Base-by-base conservation (phyloP, 2,888 invertebrate species). In the Unio delphinus region DNA sequence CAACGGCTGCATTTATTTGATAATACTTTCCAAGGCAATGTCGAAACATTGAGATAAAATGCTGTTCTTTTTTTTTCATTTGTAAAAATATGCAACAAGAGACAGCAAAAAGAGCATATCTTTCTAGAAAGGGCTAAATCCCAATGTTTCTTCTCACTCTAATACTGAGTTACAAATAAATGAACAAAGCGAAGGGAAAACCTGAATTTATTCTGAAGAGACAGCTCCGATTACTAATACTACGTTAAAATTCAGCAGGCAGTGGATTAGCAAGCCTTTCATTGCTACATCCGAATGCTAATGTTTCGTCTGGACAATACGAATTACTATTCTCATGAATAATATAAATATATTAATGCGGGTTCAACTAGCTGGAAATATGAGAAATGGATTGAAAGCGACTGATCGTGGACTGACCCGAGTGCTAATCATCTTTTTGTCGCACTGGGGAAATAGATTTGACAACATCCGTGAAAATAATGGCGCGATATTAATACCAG, bases 161-260 rank as follows among this genome's bases (percentile, higher is more conserved):
- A 45, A 45, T 45, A 45, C 45, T 45, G 45, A 45, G 45, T 77
- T 76, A 77, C 72, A 81, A 74, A 80, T 73, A 77, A 79, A 72
- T 78, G 78, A 63, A 73, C 66, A 69, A 78, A 75, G 65, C 69
- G 62, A 74, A 72, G 68, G 68, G 75, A 76, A 76, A 75, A 70
- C 78, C 75, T 81, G 81, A 76, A 80, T 81, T 81, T 81, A 81
- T 81, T 81, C 72, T 70, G 67, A 57, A 80, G 72, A 73, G 65
- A 65, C 70, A 67, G 74, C 75, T 81, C 80, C 62, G 76, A 79
- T 81, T 81, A 80, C 81, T 76, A 80, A 80, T 80, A 75, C 75
- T 73, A 76, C 72, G 81, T 81, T 81, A 80, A 81, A 81, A 81
- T 81, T 80, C 81, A 81, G 80, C 80, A 80, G 76, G 72, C 77